These are phyloP conservation scores for Anolis carolinensis DNA, from an alignment of 2,113 vertebrate species.

Conservation along the genomic window DNA sequence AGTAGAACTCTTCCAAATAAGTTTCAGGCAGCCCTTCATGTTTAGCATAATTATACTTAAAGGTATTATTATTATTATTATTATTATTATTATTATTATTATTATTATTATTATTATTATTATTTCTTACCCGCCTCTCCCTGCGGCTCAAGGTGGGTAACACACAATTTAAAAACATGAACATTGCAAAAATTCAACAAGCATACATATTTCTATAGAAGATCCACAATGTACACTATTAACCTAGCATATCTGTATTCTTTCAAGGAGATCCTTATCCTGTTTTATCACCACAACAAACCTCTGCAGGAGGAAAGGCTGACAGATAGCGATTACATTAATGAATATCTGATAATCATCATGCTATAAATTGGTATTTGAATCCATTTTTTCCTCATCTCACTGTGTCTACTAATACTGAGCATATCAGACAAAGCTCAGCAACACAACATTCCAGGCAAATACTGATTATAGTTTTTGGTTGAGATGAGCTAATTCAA, in stretches of 20 bases:
- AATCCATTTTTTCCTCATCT: background rate
- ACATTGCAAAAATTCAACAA: too few relatives aligned
- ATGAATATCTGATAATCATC: background rate
- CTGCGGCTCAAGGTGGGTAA: too few relatives aligned
- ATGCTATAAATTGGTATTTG: background rate
- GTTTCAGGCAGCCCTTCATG: too few relatives aligned
- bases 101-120: too few relatives aligned
- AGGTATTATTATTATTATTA: too few relatives aligned
- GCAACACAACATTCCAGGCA: background rate
- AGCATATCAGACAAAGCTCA: background rate
- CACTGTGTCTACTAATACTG: background rate
- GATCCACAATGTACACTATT: too few relatives aligned
- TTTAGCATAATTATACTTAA: too few relatives aligned
- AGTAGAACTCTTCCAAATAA: background rate
- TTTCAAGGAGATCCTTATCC: background rate
- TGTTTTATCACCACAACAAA: background rate
- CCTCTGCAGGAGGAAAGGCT: too few relatives aligned
- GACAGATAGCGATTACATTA: background rate
- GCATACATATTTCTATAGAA: too few relatives aligned
- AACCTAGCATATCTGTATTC: background rate
- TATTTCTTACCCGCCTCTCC: too few relatives aligned
- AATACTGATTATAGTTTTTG: background rate
- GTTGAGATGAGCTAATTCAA: background rate
- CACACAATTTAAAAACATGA: too few relatives aligned
- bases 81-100: too few relatives aligned